These are phyloP conservation scores for Chromoteleia sp. DNA, from an alignment of 2,888 invertebrate genomes.

Conservation along the genomic window DNA sequence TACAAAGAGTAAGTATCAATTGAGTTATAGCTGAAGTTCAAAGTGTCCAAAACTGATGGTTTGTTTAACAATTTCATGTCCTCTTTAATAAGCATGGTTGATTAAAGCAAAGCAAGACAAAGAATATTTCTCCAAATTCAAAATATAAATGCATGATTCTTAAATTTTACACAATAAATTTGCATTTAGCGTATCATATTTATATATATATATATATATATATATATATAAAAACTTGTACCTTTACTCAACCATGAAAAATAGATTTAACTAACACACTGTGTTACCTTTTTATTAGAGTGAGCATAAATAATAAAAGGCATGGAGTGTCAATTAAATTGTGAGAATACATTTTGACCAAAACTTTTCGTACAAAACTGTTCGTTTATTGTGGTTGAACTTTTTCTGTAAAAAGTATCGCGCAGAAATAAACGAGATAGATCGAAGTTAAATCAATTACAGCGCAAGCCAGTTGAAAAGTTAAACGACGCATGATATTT, in stretches of 20 bases:
- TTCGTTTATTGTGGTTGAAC: background rate
- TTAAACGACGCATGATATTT: conserved; percentile 49
- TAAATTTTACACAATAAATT: background rate
- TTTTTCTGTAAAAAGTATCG: background rate
- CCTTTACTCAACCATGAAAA: conserved; percentile 56
- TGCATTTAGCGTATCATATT: conserved; percentile 17
- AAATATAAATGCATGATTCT: conserved; percentile 18
- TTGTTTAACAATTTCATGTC: conserved; percentile 23
- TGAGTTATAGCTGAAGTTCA: conserved; percentile 19
- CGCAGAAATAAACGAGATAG: conserved; percentile 14
- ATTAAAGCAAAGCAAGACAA: conserved; percentile 34
- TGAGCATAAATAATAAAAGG: conserved; percentile 25
- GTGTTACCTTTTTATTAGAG: conserved; percentile 14
- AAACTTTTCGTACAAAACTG: background rate
- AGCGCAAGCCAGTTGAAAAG: conserved; percentile 31
- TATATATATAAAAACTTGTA: background rate
- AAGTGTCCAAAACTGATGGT: conserved; percentile 36
- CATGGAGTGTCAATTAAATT: conserved; percentile 41
- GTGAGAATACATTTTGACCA: background rate
- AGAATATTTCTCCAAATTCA: background rate
- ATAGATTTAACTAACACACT: conserved; percentile 12
- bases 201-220: background rate
- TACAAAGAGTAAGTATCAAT: too few relatives aligned
- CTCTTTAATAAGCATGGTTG: conserved; percentile 50
- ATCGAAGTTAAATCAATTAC: conserved; percentile 32